Evolutionary conservation across 2,113 vertebrate genomes (phyloP).

Genomic region (Riparia riparia): DNA sequence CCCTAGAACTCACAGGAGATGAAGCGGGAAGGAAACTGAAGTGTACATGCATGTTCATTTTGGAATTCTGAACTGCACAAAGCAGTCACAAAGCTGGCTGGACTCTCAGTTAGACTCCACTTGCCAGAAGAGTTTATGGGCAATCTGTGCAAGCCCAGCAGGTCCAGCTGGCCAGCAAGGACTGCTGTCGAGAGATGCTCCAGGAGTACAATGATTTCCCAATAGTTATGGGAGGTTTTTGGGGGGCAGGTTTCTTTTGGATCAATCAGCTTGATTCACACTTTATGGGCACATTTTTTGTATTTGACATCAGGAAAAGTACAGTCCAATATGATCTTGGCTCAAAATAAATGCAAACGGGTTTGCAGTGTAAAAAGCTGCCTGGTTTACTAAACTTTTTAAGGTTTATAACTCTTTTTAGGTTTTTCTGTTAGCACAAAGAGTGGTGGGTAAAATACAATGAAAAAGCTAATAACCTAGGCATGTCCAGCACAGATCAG

Average conservation of each 20-base stretch:
- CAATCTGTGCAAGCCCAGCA: background rate
- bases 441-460: background rate
- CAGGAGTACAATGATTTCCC: background rate
- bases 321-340: background rate
- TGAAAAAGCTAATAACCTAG: background rate
- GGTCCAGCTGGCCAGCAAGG: background rate
- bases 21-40: background rate
- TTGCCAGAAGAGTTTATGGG: background rate
- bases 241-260: rapidly evolving
- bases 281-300: background rate
- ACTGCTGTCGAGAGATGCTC: rapidly evolving
- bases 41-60: background rate
- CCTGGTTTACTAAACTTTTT: background rate
- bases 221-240: background rate
- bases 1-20: background rate
- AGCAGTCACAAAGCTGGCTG: background rate
- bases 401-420: background rate
- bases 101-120: background rate
- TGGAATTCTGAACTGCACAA: background rate
- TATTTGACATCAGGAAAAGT: background rate
- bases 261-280: background rate
- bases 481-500: background rate
- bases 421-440: background rate
- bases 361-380: background rate
- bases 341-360: background rate